Percentiles rank a stretch among this genome's conserved stretches.
Evolutionary conservation across 2,888 invertebrate genomes (phyloP).

Genomic region (Blastobasis adustella): DNA sequence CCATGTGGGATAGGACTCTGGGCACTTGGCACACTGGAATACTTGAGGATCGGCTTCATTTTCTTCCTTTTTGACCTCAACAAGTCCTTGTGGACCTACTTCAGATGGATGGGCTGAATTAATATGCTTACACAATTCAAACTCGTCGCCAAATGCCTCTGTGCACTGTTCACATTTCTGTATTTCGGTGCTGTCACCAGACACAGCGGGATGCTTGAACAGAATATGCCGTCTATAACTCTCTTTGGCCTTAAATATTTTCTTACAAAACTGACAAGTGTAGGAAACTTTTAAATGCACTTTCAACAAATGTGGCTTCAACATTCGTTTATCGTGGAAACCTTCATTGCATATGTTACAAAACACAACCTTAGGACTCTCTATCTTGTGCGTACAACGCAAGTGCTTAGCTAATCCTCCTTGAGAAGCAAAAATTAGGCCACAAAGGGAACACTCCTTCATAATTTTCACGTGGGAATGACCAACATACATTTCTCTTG

Average conservation of each 20-base stretch:
- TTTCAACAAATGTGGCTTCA: conserved; percentile 55
- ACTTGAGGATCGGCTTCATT: conserved; percentile 30
- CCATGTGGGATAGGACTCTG: conserved; percentile 40
- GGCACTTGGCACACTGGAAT: conserved; percentile 57
- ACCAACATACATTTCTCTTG: conserved; percentile 43
- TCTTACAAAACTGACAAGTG: conserved; percentile 49
- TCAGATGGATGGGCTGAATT: conserved; percentile 31
- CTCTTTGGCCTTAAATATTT: conserved; percentile 56
- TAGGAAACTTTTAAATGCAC: conserved; percentile 60
- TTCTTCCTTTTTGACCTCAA: conserved; percentile 44
- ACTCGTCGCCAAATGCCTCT: conserved; percentile 49
- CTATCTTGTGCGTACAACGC: conserved; percentile 53
- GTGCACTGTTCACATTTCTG: conserved; percentile 54
- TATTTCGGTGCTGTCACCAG: conserved; percentile 16
- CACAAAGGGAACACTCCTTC: conserved; percentile 55
- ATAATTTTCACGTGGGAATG: conserved; percentile 52
- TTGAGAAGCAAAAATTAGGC: conserved; percentile 53
- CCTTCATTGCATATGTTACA: conserved; percentile 57
- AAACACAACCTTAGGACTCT: conserved; percentile 46
- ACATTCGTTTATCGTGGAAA: conserved; percentile 49
- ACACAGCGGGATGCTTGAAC: conserved; percentile 42
- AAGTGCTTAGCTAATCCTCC: conserved; percentile 57
- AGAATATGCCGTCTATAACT: conserved; percentile 53
- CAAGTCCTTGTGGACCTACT: conserved; percentile 12
- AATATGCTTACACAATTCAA: conserved; percentile 54